Base-by-base conservation (phyloP, 2,113 vertebrate species). In the Bostrychus sinensis region DNA sequence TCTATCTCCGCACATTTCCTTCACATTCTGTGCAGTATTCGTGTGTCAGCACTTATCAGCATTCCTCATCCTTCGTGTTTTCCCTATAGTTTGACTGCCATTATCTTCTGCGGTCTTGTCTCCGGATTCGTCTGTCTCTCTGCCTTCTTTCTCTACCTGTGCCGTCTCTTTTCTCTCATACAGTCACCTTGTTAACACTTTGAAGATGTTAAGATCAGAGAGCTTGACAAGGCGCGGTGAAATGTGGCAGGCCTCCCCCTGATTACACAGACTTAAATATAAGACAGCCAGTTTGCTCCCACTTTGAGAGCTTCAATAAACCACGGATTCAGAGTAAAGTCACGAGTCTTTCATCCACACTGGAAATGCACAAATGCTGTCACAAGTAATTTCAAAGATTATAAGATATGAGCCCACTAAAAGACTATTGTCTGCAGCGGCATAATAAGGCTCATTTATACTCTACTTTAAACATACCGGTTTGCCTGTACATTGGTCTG, bases 151-250 rank as follows among this genome's bases (percentile, higher is more conserved):
- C 74, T 78, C 45, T 48, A 81, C 70, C 70, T 79, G 38, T 60
- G 54, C 69, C 20, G 69, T 37, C 57, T 83, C 67, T n/a, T 48
- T 20, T 48, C 45, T 48, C 45, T 79, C 77, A 78, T 82, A 80
- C 77, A 71, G 80, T 87, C 85, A 79, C 88, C 80, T 86, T 87
- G 72, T 87, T 87, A 89, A 81, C 80, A 79, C 82, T 87, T 88
- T 89, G 78, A 88, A 83, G 81, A 72, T 80, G 78, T 87, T 78
- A 78, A 86, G 86, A 89, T 87, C 86, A 87, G 85, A 88, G 80
- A 67, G 78, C 68, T 75, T 86, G 85, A 89, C 83, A 87, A 79
- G 80, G 64, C 11, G 58, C 78, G 54, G 57, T 80, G 67, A 85
- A 82, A 86, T 74, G 78, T 75, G 77, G 62, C 80, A 80, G 77